Percentiles rank a stretch among this genome's conserved stretches.
Evolutionary conservation across 2,113 vertebrate species (phyloP).

Genomic region (Aldabrachelys gigantea): DNA sequence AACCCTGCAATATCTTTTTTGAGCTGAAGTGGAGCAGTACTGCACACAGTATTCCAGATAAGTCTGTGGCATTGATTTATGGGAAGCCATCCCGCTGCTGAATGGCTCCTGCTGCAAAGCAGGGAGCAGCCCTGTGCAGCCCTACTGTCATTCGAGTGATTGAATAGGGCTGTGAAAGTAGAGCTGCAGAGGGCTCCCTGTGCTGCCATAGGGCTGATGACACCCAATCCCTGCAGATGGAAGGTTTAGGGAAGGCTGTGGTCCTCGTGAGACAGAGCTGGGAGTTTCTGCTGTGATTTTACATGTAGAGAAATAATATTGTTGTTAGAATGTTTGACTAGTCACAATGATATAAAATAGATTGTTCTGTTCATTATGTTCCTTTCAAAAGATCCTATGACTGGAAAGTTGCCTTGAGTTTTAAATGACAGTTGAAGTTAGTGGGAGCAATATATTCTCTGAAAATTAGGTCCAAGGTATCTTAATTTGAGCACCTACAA

Average conservation of each 20-base stretch:
- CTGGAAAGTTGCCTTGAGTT: too few species aligned
- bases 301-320: too few species aligned
- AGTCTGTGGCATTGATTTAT: not conserved
- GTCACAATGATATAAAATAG: too few species aligned
- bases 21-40: not conserved
- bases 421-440: too few species aligned
- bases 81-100: not conserved
- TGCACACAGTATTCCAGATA: not conserved
- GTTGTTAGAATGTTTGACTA: too few species aligned
- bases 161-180: not conserved
- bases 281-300: not conserved
- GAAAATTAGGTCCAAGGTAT: too few species aligned
- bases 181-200: not conserved
- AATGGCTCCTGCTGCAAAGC: not conserved
- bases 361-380: too few species aligned
- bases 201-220: not conserved
- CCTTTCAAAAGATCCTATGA: too few species aligned
- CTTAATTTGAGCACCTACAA: too few species aligned
- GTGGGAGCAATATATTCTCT: too few species aligned
- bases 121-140: not conserved
- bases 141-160: not conserved
- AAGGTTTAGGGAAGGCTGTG: not conserved
- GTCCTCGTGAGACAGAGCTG: too few species aligned
- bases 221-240: not conserved
- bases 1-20: too few species aligned